These are phyloP conservation scores for Eupithecia pulchellata DNA, from an alignment of 2,888 invertebrate genomes.

Conservation along the genomic window DNA sequence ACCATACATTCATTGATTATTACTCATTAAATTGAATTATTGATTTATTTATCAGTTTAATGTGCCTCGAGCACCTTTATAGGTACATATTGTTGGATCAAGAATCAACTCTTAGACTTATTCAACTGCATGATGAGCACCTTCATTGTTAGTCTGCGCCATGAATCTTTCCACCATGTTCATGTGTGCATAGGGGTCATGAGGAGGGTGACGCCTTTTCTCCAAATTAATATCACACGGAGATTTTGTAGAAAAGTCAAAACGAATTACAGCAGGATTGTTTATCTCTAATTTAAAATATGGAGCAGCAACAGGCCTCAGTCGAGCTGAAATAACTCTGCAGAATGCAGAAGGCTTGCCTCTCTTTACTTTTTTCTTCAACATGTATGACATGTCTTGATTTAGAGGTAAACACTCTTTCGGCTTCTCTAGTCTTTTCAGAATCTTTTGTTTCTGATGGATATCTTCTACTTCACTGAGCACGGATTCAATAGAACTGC, in stretches of 20 bases:
- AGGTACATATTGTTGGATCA: neutral
- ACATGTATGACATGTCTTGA: constrained; percentile 68
- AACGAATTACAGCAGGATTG: constrained; percentile 52
- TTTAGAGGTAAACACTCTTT: constrained; percentile 32
- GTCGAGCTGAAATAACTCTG: constrained; percentile 63
- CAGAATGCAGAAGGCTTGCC: constrained; percentile 71
- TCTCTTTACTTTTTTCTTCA: constrained; percentile 56
- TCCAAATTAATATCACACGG: constrained; percentile 71
- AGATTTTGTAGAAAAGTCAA: constrained; percentile 70
- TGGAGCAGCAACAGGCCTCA: constrained; percentile 64
- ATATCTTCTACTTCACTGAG: constrained; percentile 44
- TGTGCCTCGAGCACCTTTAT: neutral
- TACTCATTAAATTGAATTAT: neutral
- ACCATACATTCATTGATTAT: neutral
- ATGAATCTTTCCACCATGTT: constrained; percentile 43
- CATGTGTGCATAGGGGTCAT: constrained; percentile 36
- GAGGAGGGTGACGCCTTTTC: constrained; percentile 55
- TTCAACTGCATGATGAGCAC: neutral
- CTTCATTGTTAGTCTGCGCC: constrained; percentile 34
- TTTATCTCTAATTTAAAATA: constrained; percentile 58
- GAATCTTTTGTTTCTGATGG: neutral
- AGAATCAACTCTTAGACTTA: neutral
- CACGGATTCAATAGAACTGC: constrained; percentile 66
- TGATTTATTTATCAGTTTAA: neutral
- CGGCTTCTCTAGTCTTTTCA: constrained; percentile 20